Evolutionary conservation across 2,888 invertebrate species (phyloP).

Genomic region (Nemapogon koenigi): DNA sequence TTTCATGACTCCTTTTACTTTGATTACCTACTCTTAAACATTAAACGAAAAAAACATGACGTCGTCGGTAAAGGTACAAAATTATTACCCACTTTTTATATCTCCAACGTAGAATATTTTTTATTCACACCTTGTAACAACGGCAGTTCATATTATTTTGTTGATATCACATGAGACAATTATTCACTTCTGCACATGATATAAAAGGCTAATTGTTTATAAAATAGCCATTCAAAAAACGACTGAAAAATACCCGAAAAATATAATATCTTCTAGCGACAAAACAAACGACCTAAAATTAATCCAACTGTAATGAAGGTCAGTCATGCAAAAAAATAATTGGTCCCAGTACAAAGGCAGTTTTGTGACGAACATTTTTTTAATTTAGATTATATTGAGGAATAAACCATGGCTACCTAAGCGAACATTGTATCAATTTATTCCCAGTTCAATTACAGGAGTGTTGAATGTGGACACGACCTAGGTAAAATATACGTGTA

Average conservation of each 20-base stretch:
- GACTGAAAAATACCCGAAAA: too few species aligned
- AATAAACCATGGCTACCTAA: too few species aligned
- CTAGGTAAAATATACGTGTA: too few species aligned
- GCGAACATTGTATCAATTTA: too few species aligned
- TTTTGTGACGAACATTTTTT: background rate
- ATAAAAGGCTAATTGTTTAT: background rate
- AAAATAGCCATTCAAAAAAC: background rate
- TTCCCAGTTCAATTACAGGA: too few species aligned
- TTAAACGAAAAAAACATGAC: conserved; percentile 4
- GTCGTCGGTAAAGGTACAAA: conserved; percentile 4
- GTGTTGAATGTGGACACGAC: too few species aligned
- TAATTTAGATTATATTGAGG: conserved; percentile 10
- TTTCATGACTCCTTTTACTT: conserved; percentile 6
- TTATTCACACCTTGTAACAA: background rate
- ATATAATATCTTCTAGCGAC: conserved; percentile 26
- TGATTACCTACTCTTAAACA: conserved; percentile 6
- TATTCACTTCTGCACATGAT: background rate
- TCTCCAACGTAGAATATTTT: background rate
- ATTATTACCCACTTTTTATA: conserved; percentile 7
- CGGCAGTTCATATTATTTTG: background rate
- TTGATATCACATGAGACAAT: background rate
- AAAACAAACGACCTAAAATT: conserved; percentile 37
- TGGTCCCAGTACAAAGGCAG: conserved; percentile 26
- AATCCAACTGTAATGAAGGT: conserved; percentile 44
- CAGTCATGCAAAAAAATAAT: conserved; percentile 56